Evolutionary conservation across 2,797 vertebrate genomes (phyloP), one percentile per base, ranked within the genome.

Genomic region (Myotis pilosus): DNA sequence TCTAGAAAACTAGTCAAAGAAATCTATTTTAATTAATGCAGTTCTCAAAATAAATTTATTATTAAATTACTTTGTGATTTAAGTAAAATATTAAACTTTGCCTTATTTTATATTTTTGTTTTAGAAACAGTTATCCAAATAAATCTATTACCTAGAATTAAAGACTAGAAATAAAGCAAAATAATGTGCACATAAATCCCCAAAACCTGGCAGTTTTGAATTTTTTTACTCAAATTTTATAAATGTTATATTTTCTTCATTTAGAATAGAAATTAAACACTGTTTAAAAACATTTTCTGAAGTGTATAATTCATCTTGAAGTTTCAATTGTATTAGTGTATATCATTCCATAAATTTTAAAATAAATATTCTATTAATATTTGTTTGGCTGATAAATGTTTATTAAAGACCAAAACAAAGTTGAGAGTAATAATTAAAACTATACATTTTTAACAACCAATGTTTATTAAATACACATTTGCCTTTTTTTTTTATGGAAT

Each of bases 401-500:
- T 68, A 89, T 81, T 89, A 87, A 91, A 33, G 3, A 75, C n/a
- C 79, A 87, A 12, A 87, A 12, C 23, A 86, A 87, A 66, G 11
- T 82, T 90, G 64, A 79, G 7, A 83, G 60, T 87, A 33, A 75
- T 64, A 92, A 84, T 62, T 91, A 82, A 89, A 95, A 33, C 19
- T 66, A 88, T 89, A 8, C 6, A 66, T 79, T 93, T 94, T 93
- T 76, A 78, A 41, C 12, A 76, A 36, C 8, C 19, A 57, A 5
- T 80, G 8, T 84, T 89, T 28, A 91, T 89, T 94, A 86, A 84
- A 62, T 81, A 41, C 1, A 84, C 23, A 93, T 79, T 91, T 62
- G n/a, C 51, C 51, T 66, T 79, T 51, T 36, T 36, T 13, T 90
- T 81, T 89, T 92, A 80, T 30, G 76, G 28, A 94, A 62, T 84